Evolutionary conservation across 2,113 vertebrate species (phyloP).

Genomic region (Larimichthys crocea): DNA sequence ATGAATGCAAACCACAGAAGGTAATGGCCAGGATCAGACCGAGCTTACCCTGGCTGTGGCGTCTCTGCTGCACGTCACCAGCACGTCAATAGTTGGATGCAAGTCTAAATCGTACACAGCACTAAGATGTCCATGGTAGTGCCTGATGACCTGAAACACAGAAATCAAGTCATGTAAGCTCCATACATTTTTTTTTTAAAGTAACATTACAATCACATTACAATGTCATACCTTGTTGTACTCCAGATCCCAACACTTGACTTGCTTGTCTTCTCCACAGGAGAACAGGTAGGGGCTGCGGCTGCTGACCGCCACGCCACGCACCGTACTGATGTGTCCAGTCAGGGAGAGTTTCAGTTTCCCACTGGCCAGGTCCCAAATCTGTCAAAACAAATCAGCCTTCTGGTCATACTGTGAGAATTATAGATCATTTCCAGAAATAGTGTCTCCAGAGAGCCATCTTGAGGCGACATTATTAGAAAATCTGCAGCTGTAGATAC

Average conservation of each 20-base stretch:
- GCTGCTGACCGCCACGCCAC: conserved; percentile 93
- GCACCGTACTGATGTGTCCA: conserved; percentile 97
- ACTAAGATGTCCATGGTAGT: conserved; percentile 97
- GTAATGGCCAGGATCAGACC: too few relatives aligned
- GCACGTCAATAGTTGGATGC: conserved; percentile 96
- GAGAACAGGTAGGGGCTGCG: conserved; percentile 97
- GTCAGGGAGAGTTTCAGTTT: conserved; percentile 96
- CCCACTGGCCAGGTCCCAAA: conserved; percentile 98
- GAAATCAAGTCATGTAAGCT: not conserved
- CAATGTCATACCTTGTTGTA: conserved; percentile 91
- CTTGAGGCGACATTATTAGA: not conserved
- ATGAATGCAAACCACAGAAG: too few relatives aligned
- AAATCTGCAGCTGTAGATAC: not conserved
- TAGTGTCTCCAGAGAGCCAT: not conserved
- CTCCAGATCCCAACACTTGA: conserved; percentile 99
- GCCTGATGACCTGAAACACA: conserved; percentile 91
- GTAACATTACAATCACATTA: not conserved
- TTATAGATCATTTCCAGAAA: not conserved
- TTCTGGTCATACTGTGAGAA: not conserved
- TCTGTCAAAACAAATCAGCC: conserved; percentile 79
- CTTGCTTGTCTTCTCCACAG: conserved; percentile 98
- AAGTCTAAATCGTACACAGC: conserved; percentile 96
- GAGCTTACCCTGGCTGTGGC: conserved; percentile 91
- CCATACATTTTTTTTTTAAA: too few relatives aligned
- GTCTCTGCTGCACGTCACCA: conserved; percentile 97